phyloP scores from a whole-genome alignment of 2,888 invertebrate genomes.

The Pheosia gnoma region DNA sequence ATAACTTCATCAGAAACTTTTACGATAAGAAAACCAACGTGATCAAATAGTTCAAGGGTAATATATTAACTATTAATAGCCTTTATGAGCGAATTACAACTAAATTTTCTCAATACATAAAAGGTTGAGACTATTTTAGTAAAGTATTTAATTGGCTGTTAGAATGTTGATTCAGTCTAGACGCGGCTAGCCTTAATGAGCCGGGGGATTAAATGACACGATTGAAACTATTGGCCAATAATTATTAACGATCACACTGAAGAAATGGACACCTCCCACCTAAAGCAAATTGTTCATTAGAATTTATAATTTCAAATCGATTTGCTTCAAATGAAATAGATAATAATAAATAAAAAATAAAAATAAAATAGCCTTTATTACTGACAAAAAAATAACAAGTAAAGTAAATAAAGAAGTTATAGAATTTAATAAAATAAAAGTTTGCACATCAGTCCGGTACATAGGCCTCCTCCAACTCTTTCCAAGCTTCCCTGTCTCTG shows the following conservation, averaged over 20 bases:
- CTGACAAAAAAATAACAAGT: no score
- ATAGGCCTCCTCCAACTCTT: no score
- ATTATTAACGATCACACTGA: conserved; percentile 31
- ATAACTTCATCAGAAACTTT: neutral
- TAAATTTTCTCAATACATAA: conserved; percentile 21
- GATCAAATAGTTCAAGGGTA: neutral
- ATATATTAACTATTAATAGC: neutral
- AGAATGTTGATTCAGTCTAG: conserved; percentile 49
- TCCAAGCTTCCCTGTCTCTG: no score
- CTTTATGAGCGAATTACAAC: neutral
- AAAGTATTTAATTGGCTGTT: conserved; percentile 38
- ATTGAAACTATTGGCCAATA: conserved; percentile 45
- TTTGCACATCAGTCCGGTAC: no score
- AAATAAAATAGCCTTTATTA: no score
- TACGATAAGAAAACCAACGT: neutral
- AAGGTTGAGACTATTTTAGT: conserved; percentile 37
- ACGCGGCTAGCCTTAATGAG: conserved; percentile 34
- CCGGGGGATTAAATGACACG: conserved; percentile 36
- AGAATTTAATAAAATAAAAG: no score
- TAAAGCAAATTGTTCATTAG: conserved; percentile 10
- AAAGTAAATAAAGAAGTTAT: no score
- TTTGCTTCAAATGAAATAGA: neutral
- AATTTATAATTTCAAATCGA: neutral
- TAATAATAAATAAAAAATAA: no score
- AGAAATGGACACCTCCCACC: conserved; percentile 17